Conservation (phyloP, 2,888 invertebrate species). For the Colletes collaris region DNA sequence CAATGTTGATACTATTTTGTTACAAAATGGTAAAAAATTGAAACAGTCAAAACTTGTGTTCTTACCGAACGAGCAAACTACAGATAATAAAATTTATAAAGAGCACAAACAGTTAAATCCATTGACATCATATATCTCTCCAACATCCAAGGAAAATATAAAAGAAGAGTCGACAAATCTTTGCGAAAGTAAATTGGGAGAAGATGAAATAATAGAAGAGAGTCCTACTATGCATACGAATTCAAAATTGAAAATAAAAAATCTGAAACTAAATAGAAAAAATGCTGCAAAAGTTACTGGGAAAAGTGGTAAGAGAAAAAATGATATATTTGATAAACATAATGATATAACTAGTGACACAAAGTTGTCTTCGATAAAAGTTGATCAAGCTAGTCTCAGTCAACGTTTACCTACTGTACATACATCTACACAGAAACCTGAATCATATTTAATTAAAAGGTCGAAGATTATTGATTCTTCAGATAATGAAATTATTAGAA, state of each 20-base stretch:
- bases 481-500: background rate
- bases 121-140: background rate
- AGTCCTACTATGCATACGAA: conserved; percentile 48
- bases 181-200: background rate
- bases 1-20: conserved; percentile 61
- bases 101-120: background rate
- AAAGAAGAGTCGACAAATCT: background rate
- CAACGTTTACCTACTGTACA: background rate
- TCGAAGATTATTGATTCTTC: background rate
- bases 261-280: conserved; percentile 31
- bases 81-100: conserved; percentile 39
- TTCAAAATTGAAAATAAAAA: conserved; percentile 12
- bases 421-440: conserved; percentile 8
- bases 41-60: conserved; percentile 73
- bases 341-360: background rate
- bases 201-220: conserved; percentile 54
- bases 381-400: background rate
- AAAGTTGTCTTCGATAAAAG: background rate
- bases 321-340: background rate
- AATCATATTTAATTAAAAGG: background rate
- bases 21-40: conserved; percentile 66
- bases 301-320: conserved; percentile 2
- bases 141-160: conserved; percentile 2
- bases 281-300: background rate
- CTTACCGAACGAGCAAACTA: conserved; percentile 53